Base-by-base conservation (phyloP, 23 tunicate genomes). In the Diplosoma virens region DNA sequence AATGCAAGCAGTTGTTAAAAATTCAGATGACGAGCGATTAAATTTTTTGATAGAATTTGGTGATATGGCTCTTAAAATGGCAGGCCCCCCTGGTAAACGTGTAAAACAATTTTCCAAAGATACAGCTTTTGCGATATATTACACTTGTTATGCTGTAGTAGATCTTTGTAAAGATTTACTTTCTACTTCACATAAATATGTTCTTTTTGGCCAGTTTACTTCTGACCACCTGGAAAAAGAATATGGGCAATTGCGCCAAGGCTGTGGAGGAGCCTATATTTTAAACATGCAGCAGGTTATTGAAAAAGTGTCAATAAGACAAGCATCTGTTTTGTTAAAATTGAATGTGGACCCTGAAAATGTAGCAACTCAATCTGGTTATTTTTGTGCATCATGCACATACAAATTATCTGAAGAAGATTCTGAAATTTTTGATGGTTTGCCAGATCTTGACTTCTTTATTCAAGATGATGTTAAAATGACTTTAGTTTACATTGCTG, bases 1-100 rank as follows among this genome's bases (percentile, higher is more conserved):
- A 11, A 18, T 67, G 30, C 25, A 17, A 67, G 74, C 74, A 11
- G 50, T 21, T 67, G 11, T 67, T 67, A 21, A 37, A 18, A 37
- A 34, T 34, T 16, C 74, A 3, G 9, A n/a, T 2, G 52, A 34
- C 5, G 7, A 67, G 17, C 50, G 74, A 2, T 37, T 67, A 2
- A 5, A 2, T 25, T n/a, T 67, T 37, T 35, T 67, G 6, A 14
- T 67, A 22, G 26, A 67, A 37, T 67, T 34, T 67, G 74, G 74
- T 36, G 74, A 67, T 67, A 67, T 67, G 74, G 74, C 74, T 2
- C 23, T 67, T 2, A 67, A 67, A 37, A 67, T 67, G 52, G 74
- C 74, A 34, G 74, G 74, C 50, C 18, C 24, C 4, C 52, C 17
- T 34, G 25, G 26, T 24, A 34, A 22, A 16, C 25, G 74, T 3